Conservation (phyloP, 2,113 vertebrate genomes). For the Crotophaga sulcirostris region DNA sequence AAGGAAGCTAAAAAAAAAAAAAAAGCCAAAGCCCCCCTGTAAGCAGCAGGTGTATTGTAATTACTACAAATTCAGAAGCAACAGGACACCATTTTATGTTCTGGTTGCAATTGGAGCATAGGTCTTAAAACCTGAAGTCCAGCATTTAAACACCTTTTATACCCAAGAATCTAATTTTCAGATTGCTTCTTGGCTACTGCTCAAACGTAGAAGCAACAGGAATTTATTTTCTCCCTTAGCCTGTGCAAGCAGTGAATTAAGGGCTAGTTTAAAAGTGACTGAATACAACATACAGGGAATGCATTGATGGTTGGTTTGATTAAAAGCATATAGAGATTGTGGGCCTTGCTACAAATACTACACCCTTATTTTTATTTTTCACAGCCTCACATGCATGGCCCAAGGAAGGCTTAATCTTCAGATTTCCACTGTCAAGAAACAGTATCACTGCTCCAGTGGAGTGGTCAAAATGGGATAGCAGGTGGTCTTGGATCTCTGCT, state of each 20-base stretch:
- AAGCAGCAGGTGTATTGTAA: background rate
- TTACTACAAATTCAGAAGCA: background rate
- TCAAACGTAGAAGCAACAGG: background rate
- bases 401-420: background rate
- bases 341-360: background rate
- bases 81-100: background rate
- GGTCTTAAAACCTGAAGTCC: background rate
- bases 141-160: background rate
- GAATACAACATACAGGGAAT: background rate
- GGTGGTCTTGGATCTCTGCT: background rate
- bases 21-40: background rate
- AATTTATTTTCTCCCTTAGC: background rate
- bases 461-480: background rate
- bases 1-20: background rate
- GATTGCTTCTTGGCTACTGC: background rate
- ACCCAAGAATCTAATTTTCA: background rate
- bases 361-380: background rate
- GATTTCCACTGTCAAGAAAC: background rate
- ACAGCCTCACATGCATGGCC: background rate
- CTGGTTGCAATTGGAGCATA: background rate
- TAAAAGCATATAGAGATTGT: background rate
- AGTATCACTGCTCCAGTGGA: background rate
- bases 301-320: background rate
- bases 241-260: background rate
- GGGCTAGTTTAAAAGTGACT: background rate